Evolutionary conservation across 2,888 invertebrate genomes (phyloP).

Genomic region (Nemurella pictetii): DNA sequence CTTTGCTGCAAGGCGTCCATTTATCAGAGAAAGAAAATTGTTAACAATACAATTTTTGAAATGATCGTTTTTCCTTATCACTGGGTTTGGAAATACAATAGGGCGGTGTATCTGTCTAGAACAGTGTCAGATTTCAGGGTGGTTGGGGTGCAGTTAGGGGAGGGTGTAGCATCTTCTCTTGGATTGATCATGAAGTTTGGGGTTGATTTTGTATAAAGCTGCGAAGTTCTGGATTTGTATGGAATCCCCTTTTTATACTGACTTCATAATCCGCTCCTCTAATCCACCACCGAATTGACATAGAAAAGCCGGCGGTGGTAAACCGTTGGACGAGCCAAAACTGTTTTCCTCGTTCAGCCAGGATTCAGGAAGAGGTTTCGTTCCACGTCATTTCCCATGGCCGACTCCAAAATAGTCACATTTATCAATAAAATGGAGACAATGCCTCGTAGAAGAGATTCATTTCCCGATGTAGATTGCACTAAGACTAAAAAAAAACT

Average conservation of each 20-base stretch:
- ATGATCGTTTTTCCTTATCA: background rate
- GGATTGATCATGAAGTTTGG: background rate
- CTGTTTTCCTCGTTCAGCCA: background rate
- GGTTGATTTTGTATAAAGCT: background rate
- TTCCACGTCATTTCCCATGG: background rate
- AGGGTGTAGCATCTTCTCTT: background rate
- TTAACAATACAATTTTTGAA: background rate
- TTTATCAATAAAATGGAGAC: background rate
- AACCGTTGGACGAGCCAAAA: background rate
- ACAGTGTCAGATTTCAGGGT: constrained; percentile 18
- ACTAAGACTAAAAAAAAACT: no score
- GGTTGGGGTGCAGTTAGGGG: background rate
- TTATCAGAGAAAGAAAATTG: background rate
- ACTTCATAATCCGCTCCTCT: constrained; percentile 3
- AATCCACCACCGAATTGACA: background rate
- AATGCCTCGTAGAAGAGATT: no score
- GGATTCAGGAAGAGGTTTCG: background rate
- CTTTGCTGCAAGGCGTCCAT: background rate
- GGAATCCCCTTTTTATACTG: background rate
- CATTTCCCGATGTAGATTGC: no score
- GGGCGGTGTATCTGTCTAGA: background rate
- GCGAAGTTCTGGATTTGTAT: background rate
- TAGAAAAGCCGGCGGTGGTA: background rate
- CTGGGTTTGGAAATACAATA: background rate
- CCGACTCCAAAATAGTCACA: background rate